Evolutionary conservation across 2,113 vertebrate genomes (phyloP), one percentile per base, ranked within the genome.

Genomic region (Indri indri): DNA sequence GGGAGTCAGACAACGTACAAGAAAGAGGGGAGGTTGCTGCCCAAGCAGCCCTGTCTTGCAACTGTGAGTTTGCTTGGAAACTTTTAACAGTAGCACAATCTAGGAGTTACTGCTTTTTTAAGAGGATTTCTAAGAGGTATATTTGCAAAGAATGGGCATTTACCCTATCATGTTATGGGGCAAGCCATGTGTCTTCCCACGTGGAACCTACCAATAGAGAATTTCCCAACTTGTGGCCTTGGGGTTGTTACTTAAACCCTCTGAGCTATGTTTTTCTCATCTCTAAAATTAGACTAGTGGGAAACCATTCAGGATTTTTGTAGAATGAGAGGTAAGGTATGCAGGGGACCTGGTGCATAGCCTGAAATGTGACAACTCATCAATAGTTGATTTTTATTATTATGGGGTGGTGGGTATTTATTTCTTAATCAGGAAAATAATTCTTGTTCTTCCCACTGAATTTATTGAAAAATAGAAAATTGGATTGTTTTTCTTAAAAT

Each of bases 371-470:
- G 8, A 76, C 3, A 61, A 22, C 22, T 16, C 42, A 18, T 61
- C 1, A 5, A 12, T 17, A 59, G 47, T 9, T 23, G 23, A 20
- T 37, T n/a, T 4, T 45, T 40, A 65, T 88, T 68, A 32, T 76
- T 20, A 32, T 63, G 5, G 3, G 27, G 32, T 8, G 22, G 8
- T 73, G 50, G 11, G 16, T 87, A 90, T 7, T 74, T 92, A 63
- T 87, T 80, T 88, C 71, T 92, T 83, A 25, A 27, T 3, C 10
- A 61, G n/a, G 42, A 97, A 92, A 74, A 87, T 50, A 90, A 71
- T 59, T 54, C n/a, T 86, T 68, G 47, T 27, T 89, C 40, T 88
- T 76, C 30, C 18, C 11, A 27, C 20, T 22, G 1, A 40, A 71
- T 82, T 88, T 90, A 54, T 80, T 68, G 88, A 13, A 92, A 84